Evolutionary conservation across 2,888 invertebrate species (phyloP).

Genomic region (Ceraclea dissimilis): DNA sequence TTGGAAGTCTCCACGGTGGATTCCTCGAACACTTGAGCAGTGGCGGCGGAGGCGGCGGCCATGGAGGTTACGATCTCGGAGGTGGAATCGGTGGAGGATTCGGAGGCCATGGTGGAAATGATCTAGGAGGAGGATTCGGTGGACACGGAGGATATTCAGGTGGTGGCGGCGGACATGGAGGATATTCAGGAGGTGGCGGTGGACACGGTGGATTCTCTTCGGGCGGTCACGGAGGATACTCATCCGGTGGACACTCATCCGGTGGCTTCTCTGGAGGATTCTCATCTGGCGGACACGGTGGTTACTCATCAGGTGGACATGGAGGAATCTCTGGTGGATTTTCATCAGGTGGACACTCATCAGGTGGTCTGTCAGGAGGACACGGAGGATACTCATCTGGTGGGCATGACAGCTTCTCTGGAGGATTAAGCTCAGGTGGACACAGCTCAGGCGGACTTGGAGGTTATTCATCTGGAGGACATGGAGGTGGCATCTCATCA

Average conservation of each 20-base stretch:
- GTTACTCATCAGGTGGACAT: not conserved
- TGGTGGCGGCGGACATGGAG: conserved; percentile 36
- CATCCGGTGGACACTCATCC: conserved; percentile 15
- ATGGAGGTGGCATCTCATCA: conserved; percentile 8
- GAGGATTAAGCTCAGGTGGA: conserved; percentile 17
- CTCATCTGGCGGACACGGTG: conserved; percentile 12
- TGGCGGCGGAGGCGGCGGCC: conserved; percentile 27
- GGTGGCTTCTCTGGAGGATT: conserved; percentile 7
- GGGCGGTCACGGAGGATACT: conserved; percentile 1
- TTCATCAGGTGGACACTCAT: conserved; percentile 8
- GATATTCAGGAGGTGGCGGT: conserved; percentile 43
- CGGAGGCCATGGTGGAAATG: conserved; percentile 29
- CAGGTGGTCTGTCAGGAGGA: conserved; percentile 13
- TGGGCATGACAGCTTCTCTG: conserved; percentile 13
- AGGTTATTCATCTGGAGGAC: conserved; percentile 8
- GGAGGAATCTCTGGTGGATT: conserved; percentile 17
- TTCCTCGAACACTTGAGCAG: conserved; percentile 21
- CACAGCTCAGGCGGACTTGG: conserved; percentile 9
- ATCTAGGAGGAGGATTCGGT: conserved; percentile 27
- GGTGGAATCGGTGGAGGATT: conserved; percentile 26
- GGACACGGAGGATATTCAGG: conserved; percentile 37
- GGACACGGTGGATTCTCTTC: conserved; percentile 10
- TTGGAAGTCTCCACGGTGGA: conserved; percentile 27
- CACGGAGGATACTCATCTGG: conserved; percentile 13
- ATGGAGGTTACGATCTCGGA: conserved; percentile 28